These are phyloP conservation scores for Eristalis arbustorum DNA, from an alignment of 2,888 invertebrate genomes.

Conservation along the genomic window DNA sequence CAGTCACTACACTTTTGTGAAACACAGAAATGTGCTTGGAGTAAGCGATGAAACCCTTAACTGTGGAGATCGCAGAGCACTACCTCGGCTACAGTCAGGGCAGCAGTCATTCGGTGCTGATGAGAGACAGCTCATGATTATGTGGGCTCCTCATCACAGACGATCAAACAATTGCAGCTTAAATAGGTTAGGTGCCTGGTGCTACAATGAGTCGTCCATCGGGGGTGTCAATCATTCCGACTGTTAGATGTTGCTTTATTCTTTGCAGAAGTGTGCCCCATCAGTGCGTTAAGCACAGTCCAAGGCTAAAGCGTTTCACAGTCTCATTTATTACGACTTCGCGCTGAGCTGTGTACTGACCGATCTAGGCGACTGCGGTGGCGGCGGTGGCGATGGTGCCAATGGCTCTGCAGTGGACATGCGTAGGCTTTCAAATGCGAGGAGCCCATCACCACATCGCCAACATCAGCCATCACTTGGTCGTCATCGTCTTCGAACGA, in stretches of 20 bases:
- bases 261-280: constrained; percentile 42
- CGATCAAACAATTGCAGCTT: too few species aligned
- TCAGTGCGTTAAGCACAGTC: constrained; percentile 43
- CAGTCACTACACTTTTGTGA: too few species aligned
- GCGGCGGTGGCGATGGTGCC: constrained; percentile 1
- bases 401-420: constrained; percentile 54
- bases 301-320: constrained; percentile 43
- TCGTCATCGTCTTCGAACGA: constrained; percentile 9
- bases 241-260: not conserved
- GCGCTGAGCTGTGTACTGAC: not conserved
- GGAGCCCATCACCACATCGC: constrained; percentile 11
- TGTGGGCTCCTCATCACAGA: too few species aligned
- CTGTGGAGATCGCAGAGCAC: too few species aligned
- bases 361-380: not conserved
- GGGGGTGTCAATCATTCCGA: constrained; percentile 40
- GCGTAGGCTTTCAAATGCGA: constrained; percentile 56
- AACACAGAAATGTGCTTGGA: too few species aligned
- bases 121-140: too few species aligned
- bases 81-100: too few species aligned
- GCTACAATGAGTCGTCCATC: too few species aligned
- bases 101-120: too few species aligned
- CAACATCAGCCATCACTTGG: constrained; percentile 6
- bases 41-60: too few species aligned
- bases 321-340: constrained; percentile 26
- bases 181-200: too few species aligned